A percentile compares a stretch with the other conserved stretches of the same genome.
phyloP scores from a whole-genome alignment of 1,140 invertebrate genomes.

The Macrostomum lignano region DNA sequence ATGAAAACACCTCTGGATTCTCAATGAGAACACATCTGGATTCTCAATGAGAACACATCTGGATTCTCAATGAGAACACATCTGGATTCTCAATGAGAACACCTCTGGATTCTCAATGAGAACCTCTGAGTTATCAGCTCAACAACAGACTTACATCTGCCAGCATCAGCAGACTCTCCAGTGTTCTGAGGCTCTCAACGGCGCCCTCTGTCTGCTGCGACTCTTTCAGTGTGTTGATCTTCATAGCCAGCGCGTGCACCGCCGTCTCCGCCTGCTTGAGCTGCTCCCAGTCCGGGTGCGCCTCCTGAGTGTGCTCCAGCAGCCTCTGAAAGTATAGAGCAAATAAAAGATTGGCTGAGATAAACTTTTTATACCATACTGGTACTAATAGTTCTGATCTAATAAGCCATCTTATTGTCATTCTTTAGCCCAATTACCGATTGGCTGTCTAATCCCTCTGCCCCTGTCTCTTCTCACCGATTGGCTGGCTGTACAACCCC shows the following conservation, averaged over 20 bases:
- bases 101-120: too few species aligned
- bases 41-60: too few species aligned
- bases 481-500: too few species aligned
- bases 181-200: constrained; percentile 43
- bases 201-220: constrained; percentile 38
- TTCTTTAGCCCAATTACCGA: constrained; percentile 6
- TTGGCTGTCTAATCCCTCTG: neutral
- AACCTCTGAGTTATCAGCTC: too few species aligned
- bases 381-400: constrained; percentile 5
- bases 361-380: neutral
- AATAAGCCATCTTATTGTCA: constrained; percentile 8
- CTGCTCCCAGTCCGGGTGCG: constrained; percentile 56
- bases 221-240: constrained; percentile 54
- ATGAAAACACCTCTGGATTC: too few species aligned
- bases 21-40: too few species aligned
- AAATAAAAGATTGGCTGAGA: neutral
- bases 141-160: too few species aligned
- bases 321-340: constrained; percentile 36
- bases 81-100: too few species aligned
- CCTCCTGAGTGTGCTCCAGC: constrained; percentile 57
- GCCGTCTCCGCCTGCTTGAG: constrained; percentile 54
- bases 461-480: too few species aligned
- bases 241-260: constrained; percentile 61
- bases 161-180: constrained; percentile 37
- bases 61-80: too few species aligned